Evolutionary conservation across 2,797 vertebrate genomes (phyloP).

Genomic region (Meriones psammophilus): DNA sequence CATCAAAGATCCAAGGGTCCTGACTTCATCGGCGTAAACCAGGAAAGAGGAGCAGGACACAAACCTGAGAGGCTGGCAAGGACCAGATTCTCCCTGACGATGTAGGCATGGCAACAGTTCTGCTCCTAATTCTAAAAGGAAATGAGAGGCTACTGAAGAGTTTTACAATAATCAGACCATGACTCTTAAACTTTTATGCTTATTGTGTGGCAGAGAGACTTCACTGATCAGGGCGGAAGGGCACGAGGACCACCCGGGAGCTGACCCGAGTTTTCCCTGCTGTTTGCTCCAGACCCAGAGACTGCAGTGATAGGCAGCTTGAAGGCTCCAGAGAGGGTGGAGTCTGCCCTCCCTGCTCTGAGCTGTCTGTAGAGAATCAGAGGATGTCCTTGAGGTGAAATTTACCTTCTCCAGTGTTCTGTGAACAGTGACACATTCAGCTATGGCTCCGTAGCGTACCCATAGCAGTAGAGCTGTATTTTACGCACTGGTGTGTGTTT

Average conservation of each 20-base stretch:
- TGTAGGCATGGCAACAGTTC: neutral
- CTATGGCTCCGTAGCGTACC: no score
- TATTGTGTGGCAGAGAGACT: neutral
- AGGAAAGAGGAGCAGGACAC: fast-evolving
- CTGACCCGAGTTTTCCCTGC: neutral
- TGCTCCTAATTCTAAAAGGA: neutral
- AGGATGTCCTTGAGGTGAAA: neutral
- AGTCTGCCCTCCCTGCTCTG: no score
- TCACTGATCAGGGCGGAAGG: neutral
- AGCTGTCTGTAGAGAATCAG: neutral
- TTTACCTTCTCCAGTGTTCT: neutral
- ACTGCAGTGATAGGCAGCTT: no score
- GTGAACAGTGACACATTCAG: neutral
- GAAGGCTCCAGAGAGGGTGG: neutral
- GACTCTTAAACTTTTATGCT: neutral
- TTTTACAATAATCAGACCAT: neutral
- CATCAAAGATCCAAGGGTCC: neutral
- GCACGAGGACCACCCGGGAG: neutral
- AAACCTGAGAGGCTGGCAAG: no score
- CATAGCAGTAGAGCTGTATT: neutral
- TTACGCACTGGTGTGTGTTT: neutral
- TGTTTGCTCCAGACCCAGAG: neutral
- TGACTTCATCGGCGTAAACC: no score
- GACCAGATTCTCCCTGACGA: neutral
- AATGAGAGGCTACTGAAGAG: neutral